Evolutionary conservation across 2,888 invertebrate genomes (phyloP).

Genomic region (Netelia virgata): DNA sequence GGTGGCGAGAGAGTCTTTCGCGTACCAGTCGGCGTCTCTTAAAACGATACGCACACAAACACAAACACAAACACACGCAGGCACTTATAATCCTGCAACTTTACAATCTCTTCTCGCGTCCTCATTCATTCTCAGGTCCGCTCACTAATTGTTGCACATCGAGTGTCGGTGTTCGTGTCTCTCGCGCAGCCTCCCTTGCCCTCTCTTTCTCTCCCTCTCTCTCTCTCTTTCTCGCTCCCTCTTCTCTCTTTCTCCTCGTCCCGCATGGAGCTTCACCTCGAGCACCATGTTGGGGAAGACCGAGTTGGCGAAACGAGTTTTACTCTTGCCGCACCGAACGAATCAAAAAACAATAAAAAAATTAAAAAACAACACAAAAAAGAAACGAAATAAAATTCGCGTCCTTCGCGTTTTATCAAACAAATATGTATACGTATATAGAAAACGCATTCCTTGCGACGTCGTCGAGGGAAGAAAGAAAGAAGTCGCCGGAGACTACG

Average conservation of each 20-base stretch:
- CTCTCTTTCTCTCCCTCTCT: neutral
- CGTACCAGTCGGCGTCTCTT: slow-evolving; percentile 38
- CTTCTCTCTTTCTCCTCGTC: neutral
- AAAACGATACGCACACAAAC: neutral
- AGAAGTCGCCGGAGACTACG: neutral
- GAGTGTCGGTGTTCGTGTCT: slow-evolving; percentile 36
- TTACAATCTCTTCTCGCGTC: slow-evolving; percentile 55
- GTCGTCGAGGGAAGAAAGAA: neutral
- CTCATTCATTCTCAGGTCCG: slow-evolving; percentile 46
- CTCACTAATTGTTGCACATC: slow-evolving; percentile 57
- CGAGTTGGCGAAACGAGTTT: slow-evolving; percentile 65
- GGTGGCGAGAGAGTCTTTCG: slow-evolving; percentile 40
- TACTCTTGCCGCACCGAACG: slow-evolving; percentile 1
- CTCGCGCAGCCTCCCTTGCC: too few species aligned
- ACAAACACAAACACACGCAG: neutral
- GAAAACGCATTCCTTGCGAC: neutral
- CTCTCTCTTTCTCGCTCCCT: neutral
- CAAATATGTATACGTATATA: neutral
- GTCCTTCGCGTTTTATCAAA: slow-evolving; percentile 26
- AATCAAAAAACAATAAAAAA: neutral
- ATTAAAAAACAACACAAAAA: neutral
- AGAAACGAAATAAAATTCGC: slow-evolving; percentile 7
- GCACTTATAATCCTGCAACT: neutral
- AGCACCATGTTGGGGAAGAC: slow-evolving; percentile 68
- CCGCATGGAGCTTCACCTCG: slow-evolving; percentile 21